These are phyloP conservation scores for Hypomecis atomaria DNA, from an alignment of 2,888 invertebrate genomes.

Conservation along the genomic window DNA sequence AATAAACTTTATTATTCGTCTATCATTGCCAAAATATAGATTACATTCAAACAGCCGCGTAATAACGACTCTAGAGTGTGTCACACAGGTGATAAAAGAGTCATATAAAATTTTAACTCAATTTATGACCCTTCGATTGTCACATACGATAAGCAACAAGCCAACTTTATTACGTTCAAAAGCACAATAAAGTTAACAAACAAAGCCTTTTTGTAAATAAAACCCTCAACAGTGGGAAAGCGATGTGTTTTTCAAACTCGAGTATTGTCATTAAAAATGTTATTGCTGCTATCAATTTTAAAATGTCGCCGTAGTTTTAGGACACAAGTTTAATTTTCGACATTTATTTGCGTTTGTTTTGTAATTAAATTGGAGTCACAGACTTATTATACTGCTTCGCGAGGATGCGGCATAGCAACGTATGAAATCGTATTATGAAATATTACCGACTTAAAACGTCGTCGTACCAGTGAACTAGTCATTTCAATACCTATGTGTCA, in stretches of 20 bases:
- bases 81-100: constrained; percentile 44
- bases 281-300: constrained; percentile 73
- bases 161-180: constrained; percentile 68
- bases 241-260: constrained; percentile 53
- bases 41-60: background rate
- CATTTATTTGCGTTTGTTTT: constrained; percentile 59
- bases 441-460: too few species aligned
- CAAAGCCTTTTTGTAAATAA: constrained; percentile 73
- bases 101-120: constrained; percentile 52
- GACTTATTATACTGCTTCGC: background rate
- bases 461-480: too few species aligned
- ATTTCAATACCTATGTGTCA: too few species aligned
- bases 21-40: constrained; percentile 5
- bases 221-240: constrained; percentile 68
- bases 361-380: constrained; percentile 19
- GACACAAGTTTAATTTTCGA: constrained; percentile 70
- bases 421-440: too few species aligned
- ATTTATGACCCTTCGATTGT: constrained; percentile 54
- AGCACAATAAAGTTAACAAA: constrained; percentile 71
- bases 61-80: background rate
- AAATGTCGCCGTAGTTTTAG: constrained; percentile 72
- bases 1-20: background rate
- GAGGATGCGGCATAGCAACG: background rate
- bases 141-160: constrained; percentile 55
- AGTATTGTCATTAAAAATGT: constrained; percentile 74